phyloP scores from a whole-genome alignment of 2,888 invertebrate genomes.

The Caenorhabditis sp. region DNA sequence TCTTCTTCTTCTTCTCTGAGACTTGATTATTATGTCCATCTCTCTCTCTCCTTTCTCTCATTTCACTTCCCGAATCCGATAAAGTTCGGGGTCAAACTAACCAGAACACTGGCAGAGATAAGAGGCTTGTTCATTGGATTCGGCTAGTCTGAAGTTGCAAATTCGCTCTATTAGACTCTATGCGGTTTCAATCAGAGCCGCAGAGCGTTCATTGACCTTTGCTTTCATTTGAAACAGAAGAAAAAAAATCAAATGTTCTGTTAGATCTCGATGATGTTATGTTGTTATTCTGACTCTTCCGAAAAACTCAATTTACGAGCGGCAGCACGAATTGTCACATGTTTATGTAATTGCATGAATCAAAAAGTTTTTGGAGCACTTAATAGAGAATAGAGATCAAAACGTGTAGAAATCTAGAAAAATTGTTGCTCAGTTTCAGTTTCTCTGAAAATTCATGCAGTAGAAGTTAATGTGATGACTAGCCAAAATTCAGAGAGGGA shows the following conservation, averaged over 20 bases:
- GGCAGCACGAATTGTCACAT: conserved; percentile 6
- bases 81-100: conserved; percentile 42
- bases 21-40: conserved; percentile 11
- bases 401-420: no score
- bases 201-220: no score
- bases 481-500: no score
- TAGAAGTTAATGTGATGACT: no score
- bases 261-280: conserved; percentile 12
- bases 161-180: conserved; percentile 15
- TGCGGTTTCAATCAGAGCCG: no score
- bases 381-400: not conserved
- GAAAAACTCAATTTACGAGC: conserved; percentile 6
- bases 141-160: not conserved
- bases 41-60: conserved; percentile 4
- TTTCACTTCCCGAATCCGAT: conserved; percentile 32
- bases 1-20: not conserved
- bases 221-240: no score
- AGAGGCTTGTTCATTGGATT: conserved; percentile 8
- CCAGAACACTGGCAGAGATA: conserved; percentile 1
- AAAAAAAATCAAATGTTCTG: no score
- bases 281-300: conserved; percentile 3
- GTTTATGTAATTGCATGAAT: not conserved
- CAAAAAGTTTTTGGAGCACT: not conserved
- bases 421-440: no score
- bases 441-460: no score